A percentile compares a stretch with the other conserved stretches of the same genome.
Evolutionary conservation across 2,113 vertebrate genomes (phyloP).

Genomic region (Tympanuchus pallidicinctus): DNA sequence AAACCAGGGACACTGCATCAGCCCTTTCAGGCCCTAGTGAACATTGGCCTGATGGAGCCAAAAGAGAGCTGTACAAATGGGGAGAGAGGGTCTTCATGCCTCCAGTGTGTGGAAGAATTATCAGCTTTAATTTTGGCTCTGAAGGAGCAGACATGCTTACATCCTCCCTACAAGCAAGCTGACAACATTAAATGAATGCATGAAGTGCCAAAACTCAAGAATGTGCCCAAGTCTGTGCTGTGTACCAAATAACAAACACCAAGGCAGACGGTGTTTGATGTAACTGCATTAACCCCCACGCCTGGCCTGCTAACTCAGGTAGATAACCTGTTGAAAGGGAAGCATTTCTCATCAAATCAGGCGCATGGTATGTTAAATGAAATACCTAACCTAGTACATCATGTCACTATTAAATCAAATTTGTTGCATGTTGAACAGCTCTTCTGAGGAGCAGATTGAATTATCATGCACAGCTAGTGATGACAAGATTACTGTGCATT

Average conservation of each 20-base stretch:
- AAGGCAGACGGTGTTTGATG: neutral
- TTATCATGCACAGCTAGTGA: conserved; percentile 60
- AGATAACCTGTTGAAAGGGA: conserved; percentile 21
- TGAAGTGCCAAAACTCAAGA: neutral
- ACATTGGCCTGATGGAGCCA: neutral
- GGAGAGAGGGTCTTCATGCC: neutral
- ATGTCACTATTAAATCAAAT: conserved; percentile 50
- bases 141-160: neutral
- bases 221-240: neutral
- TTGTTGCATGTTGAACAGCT: conserved; percentile 36
- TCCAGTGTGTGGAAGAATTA: neutral
- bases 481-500: conserved; percentile 43
- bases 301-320: neutral
- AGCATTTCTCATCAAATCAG: conserved; percentile 46
- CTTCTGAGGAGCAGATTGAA: conserved; percentile 35
- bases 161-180: neutral
- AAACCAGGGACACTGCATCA: neutral
- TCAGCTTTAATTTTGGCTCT: neutral
- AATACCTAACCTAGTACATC: conserved; percentile 53
- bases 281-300: neutral
- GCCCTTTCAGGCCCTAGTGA: neutral
- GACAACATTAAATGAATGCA: neutral
- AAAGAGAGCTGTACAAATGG: neutral
- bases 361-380: conserved; percentile 37
- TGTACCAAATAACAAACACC: neutral